A percentile compares a stretch with the other conserved stretches of the same genome.
phyloP scores from a whole-genome alignment of 1,140 invertebrate genomes.

The Thalassaphorura encarpata region DNA sequence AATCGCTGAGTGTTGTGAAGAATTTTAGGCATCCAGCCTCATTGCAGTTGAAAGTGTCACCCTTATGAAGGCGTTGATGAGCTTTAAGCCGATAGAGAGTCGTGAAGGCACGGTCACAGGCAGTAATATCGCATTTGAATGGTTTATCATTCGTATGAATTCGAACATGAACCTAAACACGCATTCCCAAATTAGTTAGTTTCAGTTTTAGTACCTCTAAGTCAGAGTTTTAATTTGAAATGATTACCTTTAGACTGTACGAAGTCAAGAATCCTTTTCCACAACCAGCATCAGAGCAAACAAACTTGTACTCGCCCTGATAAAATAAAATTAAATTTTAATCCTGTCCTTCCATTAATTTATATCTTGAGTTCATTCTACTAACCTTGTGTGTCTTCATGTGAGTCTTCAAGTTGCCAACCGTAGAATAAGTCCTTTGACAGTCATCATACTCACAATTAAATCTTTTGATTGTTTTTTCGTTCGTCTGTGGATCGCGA shows the following conservation, averaged over 20 bases:
- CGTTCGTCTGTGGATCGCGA: no score
- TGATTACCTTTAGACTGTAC: constrained; percentile 89
- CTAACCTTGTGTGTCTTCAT: constrained; percentile 90
- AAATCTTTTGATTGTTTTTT: no score
- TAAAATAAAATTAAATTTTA: constrained; percentile 16
- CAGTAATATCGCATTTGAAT: constrained; percentile 42
- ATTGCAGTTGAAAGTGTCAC: constrained; percentile 89
- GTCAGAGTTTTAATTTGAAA: constrained; percentile 38
- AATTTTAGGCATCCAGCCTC: constrained; percentile 72
- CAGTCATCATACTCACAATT: constrained; percentile 81
- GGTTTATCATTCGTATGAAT: constrained; percentile 69
- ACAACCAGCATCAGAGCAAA: constrained; percentile 75
- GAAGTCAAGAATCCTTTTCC: constrained; percentile 89
- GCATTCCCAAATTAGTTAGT: no score
- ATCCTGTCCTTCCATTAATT: no score
- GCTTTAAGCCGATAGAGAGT: constrained; percentile 78
- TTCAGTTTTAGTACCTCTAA: background rate
- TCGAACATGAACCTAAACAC: constrained; percentile 60
- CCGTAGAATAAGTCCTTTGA: constrained; percentile 79
- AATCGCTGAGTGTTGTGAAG: constrained; percentile 86
- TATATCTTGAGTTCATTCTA: constrained; percentile 1
- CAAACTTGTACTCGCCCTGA: constrained; percentile 86
- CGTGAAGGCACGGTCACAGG: constrained; percentile 89
- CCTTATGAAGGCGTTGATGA: constrained; percentile 83
- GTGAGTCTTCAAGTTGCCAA: constrained; percentile 88